Base-by-base conservation (phyloP, 2,888 invertebrate genomes). In the Stenoptilia bipunctidactyla region DNA sequence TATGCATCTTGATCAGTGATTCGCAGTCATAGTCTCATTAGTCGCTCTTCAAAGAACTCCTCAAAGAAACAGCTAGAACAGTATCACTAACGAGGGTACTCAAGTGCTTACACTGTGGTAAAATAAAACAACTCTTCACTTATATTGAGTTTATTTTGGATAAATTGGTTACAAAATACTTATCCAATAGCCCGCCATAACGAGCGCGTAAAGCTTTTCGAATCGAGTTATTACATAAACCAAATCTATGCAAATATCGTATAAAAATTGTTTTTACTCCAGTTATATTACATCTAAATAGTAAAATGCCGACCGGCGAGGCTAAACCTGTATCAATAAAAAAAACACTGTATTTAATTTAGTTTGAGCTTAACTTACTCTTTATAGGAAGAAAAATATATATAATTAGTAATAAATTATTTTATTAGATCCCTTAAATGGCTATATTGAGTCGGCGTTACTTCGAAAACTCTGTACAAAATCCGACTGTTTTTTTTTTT, bases 91-190 rank as follows among this genome's bases (percentile, higher is more conserved):
- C n/a, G n/a, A n/a, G n/a, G n/a, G n/a, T n/a, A n/a, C n/a, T n/a
- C n/a, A n/a, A n/a, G n/a, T n/a, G n/a, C n/a, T n/a, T n/a, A n/a
- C n/a, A n/a, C n/a, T n/a, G n/a, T n/a, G n/a, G n/a, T n/a, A n/a
- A 58, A 79, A 76, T 71, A 58, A 82, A 76, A 79, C 75, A 53
- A 72, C 55, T 57, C 4, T 73, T 72, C 68, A 74, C 83, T 83
- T 83, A 83, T 74, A 82, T 72, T 75, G 73, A 82, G 80, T 83
- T 77, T 83, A 83, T 82, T 82, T 71, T 74, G 83, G 66, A 83
- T 83, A 80, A 77, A 77, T 66, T 66, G 82, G 79, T 80, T 83
- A 83, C 76, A 83, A 83, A 80, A 82, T 80, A 70, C 73, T 76
- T 71, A 71, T 66, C 69, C 69, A 64, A 61, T 66, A 57, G 71